A percentile compares a stretch with the other conserved stretches of the same genome.
These are phyloP conservation scores for Heteromormyrus szaboi DNA, from an alignment of 2,797 vertebrate genomes.

Conservation along the genomic window DNA sequence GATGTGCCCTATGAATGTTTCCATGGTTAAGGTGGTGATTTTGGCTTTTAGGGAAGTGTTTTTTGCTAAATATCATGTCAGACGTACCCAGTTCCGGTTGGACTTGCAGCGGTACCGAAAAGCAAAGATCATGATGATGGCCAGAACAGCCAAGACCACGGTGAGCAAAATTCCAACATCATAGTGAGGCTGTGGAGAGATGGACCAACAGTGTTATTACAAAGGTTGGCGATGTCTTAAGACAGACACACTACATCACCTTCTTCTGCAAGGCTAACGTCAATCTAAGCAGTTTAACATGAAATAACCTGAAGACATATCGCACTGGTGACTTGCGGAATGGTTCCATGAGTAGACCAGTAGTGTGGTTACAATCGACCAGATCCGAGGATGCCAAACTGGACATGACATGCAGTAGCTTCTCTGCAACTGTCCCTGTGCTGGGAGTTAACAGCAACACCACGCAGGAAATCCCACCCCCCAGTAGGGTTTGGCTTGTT, in stretches of 20 bases:
- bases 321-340: not conserved
- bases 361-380: not conserved
- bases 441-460: not conserved
- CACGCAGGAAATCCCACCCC: not conserved
- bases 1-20: not conserved
- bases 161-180: constrained; percentile 91
- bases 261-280: not conserved
- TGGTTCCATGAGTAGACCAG: not conserved
- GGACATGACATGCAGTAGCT: not conserved
- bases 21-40: not conserved
- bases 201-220: not conserved
- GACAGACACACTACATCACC: not conserved
- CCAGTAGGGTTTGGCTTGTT: not conserved
- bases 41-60: not conserved
- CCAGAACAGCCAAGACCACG: constrained; percentile 75
- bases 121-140: constrained; percentile 80
- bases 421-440: not conserved
- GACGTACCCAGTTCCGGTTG: constrained; percentile 77
- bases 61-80: not conserved
- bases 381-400: not conserved
- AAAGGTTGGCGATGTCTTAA: not conserved
- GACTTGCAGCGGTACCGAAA: constrained; percentile 83
- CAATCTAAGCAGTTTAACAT: not conserved
- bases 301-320: not conserved
- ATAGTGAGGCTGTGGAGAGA: constrained; percentile 70